These are phyloP conservation scores for Cetonia aurata DNA, from an alignment of 2,888 invertebrate species.

Conservation along the genomic window DNA sequence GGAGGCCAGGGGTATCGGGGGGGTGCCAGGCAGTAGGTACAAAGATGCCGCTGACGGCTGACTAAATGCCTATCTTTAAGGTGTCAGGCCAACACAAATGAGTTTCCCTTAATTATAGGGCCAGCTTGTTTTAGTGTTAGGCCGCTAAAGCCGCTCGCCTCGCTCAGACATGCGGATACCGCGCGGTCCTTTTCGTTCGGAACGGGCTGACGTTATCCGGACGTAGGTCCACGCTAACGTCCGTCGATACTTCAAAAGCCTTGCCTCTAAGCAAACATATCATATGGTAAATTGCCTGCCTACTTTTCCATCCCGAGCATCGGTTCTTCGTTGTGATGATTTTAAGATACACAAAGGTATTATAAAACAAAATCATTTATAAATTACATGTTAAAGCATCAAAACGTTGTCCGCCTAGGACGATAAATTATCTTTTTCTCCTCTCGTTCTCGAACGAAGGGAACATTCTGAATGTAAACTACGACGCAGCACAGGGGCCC, in stretches of 20 bases:
- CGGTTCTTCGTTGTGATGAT: conserved; percentile 60
- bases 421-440: conserved; percentile 65
- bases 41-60: conserved; percentile 68
- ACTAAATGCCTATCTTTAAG: conserved; percentile 69
- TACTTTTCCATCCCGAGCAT: conserved; percentile 52
- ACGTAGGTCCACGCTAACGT: conserved; percentile 52
- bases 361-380: conserved; percentile 67
- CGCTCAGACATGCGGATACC: conserved; percentile 50
- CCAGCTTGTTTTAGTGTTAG: conserved; percentile 65
- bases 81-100: conserved; percentile 68
- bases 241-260: conserved; percentile 59
- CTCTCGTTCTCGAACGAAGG: conserved; percentile 47
- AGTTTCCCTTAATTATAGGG: conserved; percentile 68
- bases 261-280: conserved; percentile 68
- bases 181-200: conserved; percentile 14
- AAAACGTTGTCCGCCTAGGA: conserved; percentile 67
- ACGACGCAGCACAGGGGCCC: conserved; percentile 43
- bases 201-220: neutral
- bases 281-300: conserved; percentile 68
- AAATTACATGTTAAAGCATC: conserved; percentile 67
- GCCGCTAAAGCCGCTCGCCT: conserved; percentile 58
- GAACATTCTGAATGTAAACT: conserved; percentile 50
- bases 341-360: conserved; percentile 65
- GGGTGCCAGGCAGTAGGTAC: conserved; percentile 59
- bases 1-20: conserved; percentile 65